Conservation (phyloP, 2,113 vertebrate species). For the Grammomys dolichurus region DNA sequence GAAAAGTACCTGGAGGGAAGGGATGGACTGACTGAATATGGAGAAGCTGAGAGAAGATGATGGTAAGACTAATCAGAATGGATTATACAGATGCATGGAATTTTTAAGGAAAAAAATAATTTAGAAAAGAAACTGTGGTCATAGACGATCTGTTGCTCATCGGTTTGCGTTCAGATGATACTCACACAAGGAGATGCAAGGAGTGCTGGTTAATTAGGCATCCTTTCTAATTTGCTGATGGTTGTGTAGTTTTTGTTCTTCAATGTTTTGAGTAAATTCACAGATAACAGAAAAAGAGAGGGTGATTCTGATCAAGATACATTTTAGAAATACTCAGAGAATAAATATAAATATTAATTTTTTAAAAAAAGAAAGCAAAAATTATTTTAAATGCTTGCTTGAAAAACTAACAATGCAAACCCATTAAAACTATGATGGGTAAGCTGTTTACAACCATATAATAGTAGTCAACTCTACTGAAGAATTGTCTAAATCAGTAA, state of each 20-base stretch:
- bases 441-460: neutral
- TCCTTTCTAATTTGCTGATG: conserved; percentile 22
- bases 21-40: neutral
- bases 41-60: neutral
- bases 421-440: neutral
- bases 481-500: neutral
- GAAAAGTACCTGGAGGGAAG: neutral
- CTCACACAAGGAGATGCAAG: rapidly evolving
- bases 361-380: neutral
- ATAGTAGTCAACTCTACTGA: neutral
- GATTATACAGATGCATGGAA: neutral
- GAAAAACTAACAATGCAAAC: neutral
- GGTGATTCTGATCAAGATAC: neutral
- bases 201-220: neutral
- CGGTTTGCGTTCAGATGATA: neutral
- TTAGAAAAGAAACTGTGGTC: neutral
- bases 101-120: neutral
- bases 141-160: neutral
- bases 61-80: neutral
- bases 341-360: neutral
- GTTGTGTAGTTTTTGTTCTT: neutral
- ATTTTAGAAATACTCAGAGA: neutral
- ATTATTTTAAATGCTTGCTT: neutral
- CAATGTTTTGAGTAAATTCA: conserved; percentile 3
- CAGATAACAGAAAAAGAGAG: neutral